Evolutionary conservation across 2,888 invertebrate genomes (phyloP), one percentile per base, ranked within the genome.

Genomic region (Chromoteleia sp.): DNA sequence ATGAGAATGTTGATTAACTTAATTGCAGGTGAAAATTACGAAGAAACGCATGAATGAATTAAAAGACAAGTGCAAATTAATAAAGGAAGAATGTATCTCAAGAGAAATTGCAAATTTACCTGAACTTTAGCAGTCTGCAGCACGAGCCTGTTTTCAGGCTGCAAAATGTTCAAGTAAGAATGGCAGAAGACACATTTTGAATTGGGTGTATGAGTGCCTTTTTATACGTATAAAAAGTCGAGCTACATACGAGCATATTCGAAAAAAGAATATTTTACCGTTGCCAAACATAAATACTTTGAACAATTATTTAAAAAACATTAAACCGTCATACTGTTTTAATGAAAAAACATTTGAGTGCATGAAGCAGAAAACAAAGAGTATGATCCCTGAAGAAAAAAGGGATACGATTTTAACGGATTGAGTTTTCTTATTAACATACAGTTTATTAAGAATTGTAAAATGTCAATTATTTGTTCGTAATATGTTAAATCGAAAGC

Each of bases 301-400:
- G 8, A 77, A 83, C 80, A 80, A 82, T 80, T 80, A 77, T 83
- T 77, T 80, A 68, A 80, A 83, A 83, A 80, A 82, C 80, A 80
- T 70, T 74, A n/a, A n/a, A n/a, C n/a, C n/a, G n/a, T n/a, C n/a
- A n/a, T n/a, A n/a, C n/a, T n/a, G n/a, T n/a, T n/a, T n/a, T n/a
- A n/a, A n/a, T n/a, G n/a, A n/a, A n/a, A n/a, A n/a, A n/a, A n/a
- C n/a, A n/a, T n/a, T n/a, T n/a, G n/a, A n/a, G n/a, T n/a, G n/a
- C n/a, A n/a, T n/a, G n/a, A n/a, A n/a, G n/a, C n/a, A n/a, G n/a
- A n/a, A n/a, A n/a, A n/a, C n/a, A n/a, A n/a, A n/a, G n/a, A n/a
- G n/a, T n/a, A n/a, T n/a, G n/a, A n/a, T n/a, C n/a, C n/a, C n/a
- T n/a, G n/a, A n/a, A n/a, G n/a, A n/a, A n/a, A n/a, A n/a, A n/a